phyloP scores from a whole-genome alignment of 2,113 vertebrate genomes.

The Etheostoma spectabile region DNA sequence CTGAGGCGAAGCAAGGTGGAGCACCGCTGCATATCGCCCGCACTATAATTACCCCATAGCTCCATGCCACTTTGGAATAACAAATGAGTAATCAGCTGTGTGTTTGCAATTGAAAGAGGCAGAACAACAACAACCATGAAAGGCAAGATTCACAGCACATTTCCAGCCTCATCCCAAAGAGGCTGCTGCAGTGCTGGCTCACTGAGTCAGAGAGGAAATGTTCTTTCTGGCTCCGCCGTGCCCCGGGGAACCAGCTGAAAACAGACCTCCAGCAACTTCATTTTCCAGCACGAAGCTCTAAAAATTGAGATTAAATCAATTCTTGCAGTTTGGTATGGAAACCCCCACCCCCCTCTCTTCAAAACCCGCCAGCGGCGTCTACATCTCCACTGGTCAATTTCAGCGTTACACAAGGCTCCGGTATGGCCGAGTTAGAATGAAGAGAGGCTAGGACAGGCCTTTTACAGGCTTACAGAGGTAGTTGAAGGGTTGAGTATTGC shows the following conservation, averaged over 20 bases:
- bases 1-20: slow-evolving; percentile 36
- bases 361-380: not conserved
- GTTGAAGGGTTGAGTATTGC: too few species aligned
- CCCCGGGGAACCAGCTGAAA: slow-evolving; percentile 9
- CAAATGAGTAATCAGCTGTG: slow-evolving; percentile 47
- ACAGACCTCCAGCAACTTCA: slow-evolving; percentile 37
- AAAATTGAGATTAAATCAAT: slow-evolving; percentile 29
- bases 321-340: slow-evolving; percentile 11
- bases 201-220: slow-evolving; percentile 43
- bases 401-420: not conserved
- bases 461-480: not conserved
- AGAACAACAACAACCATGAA: not conserved
- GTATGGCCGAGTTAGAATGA: not conserved
- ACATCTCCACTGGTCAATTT: slow-evolving; percentile 24
- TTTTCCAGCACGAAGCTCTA: slow-evolving; percentile 19
- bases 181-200: slow-evolving; percentile 30
- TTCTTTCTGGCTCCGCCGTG: slow-evolving; percentile 26
- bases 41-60: slow-evolving; percentile 43
- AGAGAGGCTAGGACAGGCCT: not conserved
- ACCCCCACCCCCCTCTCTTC: too few species aligned
- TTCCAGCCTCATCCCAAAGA: slow-evolving; percentile 6
- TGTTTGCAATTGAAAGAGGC: slow-evolving; percentile 19
- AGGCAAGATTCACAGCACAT: not conserved
- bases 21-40: slow-evolving; percentile 40
- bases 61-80: slow-evolving; percentile 23